Percentiles rank a stretch among this genome's conserved stretches.
phyloP scores from a whole-genome alignment of 2,113 vertebrate genomes.

The Amblyornis subalaris region DNA sequence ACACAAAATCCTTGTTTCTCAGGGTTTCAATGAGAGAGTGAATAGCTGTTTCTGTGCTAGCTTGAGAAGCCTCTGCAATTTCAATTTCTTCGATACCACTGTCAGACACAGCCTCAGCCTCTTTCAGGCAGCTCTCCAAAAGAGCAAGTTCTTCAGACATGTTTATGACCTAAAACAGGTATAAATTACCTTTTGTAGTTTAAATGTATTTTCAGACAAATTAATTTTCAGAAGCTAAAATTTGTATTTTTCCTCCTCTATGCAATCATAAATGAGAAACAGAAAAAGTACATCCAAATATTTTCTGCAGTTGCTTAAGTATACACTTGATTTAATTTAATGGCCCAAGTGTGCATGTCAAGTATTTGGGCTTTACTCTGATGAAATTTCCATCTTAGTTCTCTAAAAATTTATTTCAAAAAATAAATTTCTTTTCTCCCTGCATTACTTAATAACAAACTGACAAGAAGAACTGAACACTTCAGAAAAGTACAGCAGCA shows the following conservation, averaged over 20 bases:
- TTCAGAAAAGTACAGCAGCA: neutral
- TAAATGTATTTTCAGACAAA: neutral
- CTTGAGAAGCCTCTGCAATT: constrained; percentile 84
- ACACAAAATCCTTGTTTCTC: constrained; percentile 84
- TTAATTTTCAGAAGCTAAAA: neutral
- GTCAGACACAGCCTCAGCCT: constrained; percentile 81
- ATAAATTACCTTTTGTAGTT: neutral
- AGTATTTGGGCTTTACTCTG: neutral
- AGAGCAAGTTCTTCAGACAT: constrained; percentile 94
- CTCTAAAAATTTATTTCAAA: neutral
- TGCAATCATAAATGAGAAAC: neutral
- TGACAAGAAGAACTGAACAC: neutral
- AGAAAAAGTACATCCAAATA: neutral
- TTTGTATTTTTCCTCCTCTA: neutral
- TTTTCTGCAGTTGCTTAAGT: neutral
- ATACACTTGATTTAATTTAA: neutral
- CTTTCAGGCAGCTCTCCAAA: constrained; percentile 88
- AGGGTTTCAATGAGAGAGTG: constrained; percentile 92
- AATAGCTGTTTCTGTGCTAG: constrained; percentile 90
- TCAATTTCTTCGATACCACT: constrained; percentile 78
- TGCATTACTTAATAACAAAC: neutral
- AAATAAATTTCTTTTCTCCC: neutral
- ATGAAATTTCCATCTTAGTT: neutral
- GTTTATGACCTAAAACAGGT: constrained; percentile 86
- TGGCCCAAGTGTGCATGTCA: rapidly evolving